Conservation (phyloP, 1,140 invertebrate genomes). For the Atta colombica region DNA sequence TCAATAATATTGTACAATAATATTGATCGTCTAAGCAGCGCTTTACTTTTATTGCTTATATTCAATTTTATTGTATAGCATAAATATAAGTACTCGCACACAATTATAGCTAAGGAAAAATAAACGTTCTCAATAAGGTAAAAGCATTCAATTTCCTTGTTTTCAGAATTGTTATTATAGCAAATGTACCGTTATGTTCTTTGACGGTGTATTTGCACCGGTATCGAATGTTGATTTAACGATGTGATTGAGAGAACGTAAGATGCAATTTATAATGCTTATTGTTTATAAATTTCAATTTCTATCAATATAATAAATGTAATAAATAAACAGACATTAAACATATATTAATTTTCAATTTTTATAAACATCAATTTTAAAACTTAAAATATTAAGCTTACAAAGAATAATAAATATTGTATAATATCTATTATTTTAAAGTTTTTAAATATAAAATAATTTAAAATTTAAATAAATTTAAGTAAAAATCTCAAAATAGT, state of each 20-base stretch:
- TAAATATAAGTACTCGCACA: neutral
- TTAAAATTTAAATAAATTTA: neutral
- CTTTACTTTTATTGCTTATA: neutral
- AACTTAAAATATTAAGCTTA: neutral
- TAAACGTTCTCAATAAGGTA: neutral
- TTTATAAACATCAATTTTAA: neutral
- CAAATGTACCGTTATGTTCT: neutral
- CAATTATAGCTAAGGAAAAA: neutral
- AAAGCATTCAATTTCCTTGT: neutral
- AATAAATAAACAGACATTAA: neutral
- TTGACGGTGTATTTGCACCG: neutral
- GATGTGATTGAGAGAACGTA: neutral
- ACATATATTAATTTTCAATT: neutral
- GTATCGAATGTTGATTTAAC: constrained; percentile 21
- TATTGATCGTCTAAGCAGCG: too few species aligned
- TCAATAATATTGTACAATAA: too few species aligned
- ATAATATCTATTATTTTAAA: neutral
- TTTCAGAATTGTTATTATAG: neutral
- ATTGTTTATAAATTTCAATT: neutral
- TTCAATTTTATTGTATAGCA: neutral
- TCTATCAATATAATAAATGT: neutral
- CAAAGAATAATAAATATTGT: neutral
- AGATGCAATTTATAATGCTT: neutral
- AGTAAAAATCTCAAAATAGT: neutral
- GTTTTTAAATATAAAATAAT: neutral